Base-by-base conservation (phyloP, 1,140 invertebrate species). In the Theocolax elegans region DNA sequence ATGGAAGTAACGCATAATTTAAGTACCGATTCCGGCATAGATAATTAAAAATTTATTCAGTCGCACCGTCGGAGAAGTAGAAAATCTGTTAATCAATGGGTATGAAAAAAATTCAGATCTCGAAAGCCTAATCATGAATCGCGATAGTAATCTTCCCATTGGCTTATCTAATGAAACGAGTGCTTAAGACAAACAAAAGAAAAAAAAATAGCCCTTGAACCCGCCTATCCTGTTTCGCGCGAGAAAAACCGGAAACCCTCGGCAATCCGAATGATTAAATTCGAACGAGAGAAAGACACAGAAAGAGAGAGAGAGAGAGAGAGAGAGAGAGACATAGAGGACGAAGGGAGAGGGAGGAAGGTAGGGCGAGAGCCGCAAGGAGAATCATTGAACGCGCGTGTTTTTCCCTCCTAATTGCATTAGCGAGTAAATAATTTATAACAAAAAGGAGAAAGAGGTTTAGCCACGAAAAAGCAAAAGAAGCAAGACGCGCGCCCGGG, bases 61-160 rank as follows among this genome's bases (percentile, higher is more conserved):
- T n/a, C 35, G n/a, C 9, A 7, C 13, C n/a, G 10, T 35, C 31
- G 4, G 10, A n/a, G n/a, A 2, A 27, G n/a, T n/a, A 25, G 46
- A 31, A 64, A 70, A 70, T 56, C 51, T 70, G 59, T 58, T 70
- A 63, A 64, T 70, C 67, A 70, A 64, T 64, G 15, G 21, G 15
- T 21, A 25, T n/a, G 27, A 53, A 58, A 35, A 51, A 17, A 60
- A 68, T 51, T 35, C 12, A 17, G 17, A 44, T 19, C 51, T 31
- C 38, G 38, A 48, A 38, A n/a, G n/a, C 12, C 49, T 48, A 58
- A 70, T 70, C 67, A 19, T 7, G 42, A 49, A 49, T 64, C 48
- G 40, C 10, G 67, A 64, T 64, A 58, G 51, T 3, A 35, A 58
- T 54, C 49, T 60, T 21, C 15, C 15, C 46, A 40, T 3, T 15